These are phyloP conservation scores for Rhabdomys pumilio DNA, from an alignment of 2,797 vertebrate genomes.

Conservation along the genomic window DNA sequence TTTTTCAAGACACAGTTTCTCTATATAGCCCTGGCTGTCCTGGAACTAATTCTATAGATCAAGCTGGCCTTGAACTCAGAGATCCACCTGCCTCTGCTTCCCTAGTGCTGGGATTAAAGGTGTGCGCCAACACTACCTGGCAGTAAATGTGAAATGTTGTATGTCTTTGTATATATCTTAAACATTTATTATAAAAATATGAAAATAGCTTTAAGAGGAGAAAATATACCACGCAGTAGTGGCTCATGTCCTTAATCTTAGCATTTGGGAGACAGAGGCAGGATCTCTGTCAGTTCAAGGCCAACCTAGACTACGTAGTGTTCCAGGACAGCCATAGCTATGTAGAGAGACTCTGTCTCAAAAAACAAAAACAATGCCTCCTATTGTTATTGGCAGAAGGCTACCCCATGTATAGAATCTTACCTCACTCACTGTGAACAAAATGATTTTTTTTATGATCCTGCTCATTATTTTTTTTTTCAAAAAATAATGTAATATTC, in stretches of 20 bases:
- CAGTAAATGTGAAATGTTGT: background rate
- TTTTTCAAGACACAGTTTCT: background rate
- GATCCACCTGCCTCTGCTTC: no score
- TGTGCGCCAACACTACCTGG: background rate
- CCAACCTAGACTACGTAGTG: background rate
- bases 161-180: background rate
- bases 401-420: background rate
- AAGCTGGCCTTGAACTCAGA: no score
- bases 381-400: constrained; percentile 11
- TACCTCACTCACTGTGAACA: background rate
- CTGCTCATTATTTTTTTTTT: background rate
- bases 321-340: background rate
- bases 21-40: no score
- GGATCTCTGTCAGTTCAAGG: background rate
- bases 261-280: background rate
- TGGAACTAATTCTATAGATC: no score
- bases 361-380: background rate
- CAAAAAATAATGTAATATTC: constrained; percentile 28
- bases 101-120: background rate
- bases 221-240: background rate
- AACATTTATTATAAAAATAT: background rate
- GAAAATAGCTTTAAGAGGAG: background rate
- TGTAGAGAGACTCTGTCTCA: background rate
- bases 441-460: constrained; percentile 60
- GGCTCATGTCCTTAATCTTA: background rate